Evolutionary conservation across 2,888 invertebrate genomes (phyloP), one percentile per base, ranked within the genome.

Genomic region (Melangyna quadrimaculata): DNA sequence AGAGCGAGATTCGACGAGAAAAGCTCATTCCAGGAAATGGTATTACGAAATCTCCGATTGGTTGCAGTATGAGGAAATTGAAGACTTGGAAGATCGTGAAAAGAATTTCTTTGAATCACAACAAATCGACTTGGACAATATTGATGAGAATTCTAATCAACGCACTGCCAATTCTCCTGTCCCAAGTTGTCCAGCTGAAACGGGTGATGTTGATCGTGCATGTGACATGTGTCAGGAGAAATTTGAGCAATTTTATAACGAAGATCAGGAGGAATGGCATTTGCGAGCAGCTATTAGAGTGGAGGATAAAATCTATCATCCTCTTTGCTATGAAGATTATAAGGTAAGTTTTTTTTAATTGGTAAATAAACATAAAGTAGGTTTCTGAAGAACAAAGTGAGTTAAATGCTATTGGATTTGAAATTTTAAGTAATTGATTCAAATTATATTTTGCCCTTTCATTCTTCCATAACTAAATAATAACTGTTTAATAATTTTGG

Each of bases 231-330:
- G 99, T 92, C 95, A 96, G 14, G 99, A 99, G 93, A 94, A 94
- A 87, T 99, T 99, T 93, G 97, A 98, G 88, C 97, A 97, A 92
- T 98, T 97, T 93, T 99, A 97, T 93, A 97, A 98, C 91, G 98
- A 99, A 92, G 99, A 99, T 89, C 95, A 96, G 88, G 99, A 99
- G 91, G 98, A 98, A 91, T 99, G 99, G 99, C 97, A 98, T 90
- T 93, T 99, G 32, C 93, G 96, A 86, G 96, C 97, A 90, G 97
- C 98, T 0, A 93, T 97, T 22, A 93, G 94, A 7, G 95, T 96
- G 37, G 95, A 97, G 74, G 95, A 94, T 0, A 94, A 94, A 87
- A 95, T 95, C 88, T 98, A 97, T 91, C 98, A 98, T 93, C 98
- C 98, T 0, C 92, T 96, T 37, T 98, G 98, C 92, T 95, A 96